These are phyloP conservation scores for Lophius piscatorius DNA, from an alignment of 2,113 vertebrate species.

Conservation along the genomic window DNA sequence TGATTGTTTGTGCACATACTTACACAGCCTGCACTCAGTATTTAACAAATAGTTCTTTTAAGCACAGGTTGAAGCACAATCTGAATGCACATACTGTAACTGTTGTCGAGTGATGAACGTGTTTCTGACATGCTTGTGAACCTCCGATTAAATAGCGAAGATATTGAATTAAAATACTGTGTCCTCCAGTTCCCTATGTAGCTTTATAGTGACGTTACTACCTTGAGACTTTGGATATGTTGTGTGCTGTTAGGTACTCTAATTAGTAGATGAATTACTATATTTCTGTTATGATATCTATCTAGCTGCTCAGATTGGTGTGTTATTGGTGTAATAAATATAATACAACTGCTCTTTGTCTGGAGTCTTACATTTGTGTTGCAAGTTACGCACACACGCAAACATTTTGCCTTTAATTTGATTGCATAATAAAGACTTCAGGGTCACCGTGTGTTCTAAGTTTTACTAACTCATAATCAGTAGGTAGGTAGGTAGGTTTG, in stretches of 20 bases:
- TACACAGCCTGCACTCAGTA: constrained; percentile 25
- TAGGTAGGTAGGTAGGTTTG: too few species aligned
- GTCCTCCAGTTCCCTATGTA: constrained; percentile 36
- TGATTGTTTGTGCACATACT: constrained; percentile 31
- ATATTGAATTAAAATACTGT: constrained; percentile 27
- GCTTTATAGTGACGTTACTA: constrained; percentile 37
- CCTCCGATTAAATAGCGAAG: constrained; percentile 27
- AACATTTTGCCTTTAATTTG: neutral
- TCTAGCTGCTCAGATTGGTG: constrained; percentile 44
- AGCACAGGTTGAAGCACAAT: constrained; percentile 57
- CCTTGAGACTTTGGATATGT: constrained; percentile 40
- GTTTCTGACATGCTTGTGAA: constrained; percentile 48
- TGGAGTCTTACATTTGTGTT: constrained; percentile 22
- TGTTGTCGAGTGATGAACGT: constrained; percentile 50
- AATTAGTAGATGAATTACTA: constrained; percentile 22
- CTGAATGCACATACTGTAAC: constrained; percentile 53
- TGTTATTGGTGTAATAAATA: constrained; percentile 64
- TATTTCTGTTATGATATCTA: constrained; percentile 41
- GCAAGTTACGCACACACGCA: neutral
- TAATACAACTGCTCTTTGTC: constrained; percentile 17
- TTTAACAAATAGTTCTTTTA: constrained; percentile 19
- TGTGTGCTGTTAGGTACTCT: constrained; percentile 33
- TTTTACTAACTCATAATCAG: too few species aligned
- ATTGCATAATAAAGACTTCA: too few species aligned
- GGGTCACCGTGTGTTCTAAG: too few species aligned